Conservation (phyloP, 1,140 invertebrate genomes). For the Paralvinella palmiformis region DNA sequence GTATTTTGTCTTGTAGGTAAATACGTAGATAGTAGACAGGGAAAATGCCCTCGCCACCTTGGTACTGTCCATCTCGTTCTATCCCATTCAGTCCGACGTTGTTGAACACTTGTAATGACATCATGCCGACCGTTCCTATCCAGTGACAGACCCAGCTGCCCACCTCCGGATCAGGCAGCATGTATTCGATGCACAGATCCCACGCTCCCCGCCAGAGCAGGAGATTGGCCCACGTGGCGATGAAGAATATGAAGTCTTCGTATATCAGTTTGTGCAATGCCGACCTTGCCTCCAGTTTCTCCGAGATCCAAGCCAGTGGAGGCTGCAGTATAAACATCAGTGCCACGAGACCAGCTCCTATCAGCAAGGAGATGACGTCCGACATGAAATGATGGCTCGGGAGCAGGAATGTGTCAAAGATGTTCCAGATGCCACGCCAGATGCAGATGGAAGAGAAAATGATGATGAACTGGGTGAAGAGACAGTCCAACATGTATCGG, state of each 20-base stretch:
- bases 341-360: slow-evolving; percentile 2
- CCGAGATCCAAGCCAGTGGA: slow-evolving; percentile 12
- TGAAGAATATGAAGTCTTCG: slow-evolving; percentile 15
- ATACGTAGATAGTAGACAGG: slow-evolving; percentile 12
- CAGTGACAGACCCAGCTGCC: slow-evolving; percentile 15
- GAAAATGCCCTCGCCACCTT: slow-evolving; percentile 11
- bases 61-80: slow-evolving; percentile 16
- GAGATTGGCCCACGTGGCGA: slow-evolving; percentile 18
- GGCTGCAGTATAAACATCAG: slow-evolving; percentile 9
- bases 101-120: slow-evolving; percentile 16
- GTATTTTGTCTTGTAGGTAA: neutral
- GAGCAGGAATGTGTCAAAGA: slow-evolving; percentile 12
- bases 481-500: slow-evolving; percentile 11
- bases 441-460: slow-evolving; percentile 9
- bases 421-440: slow-evolving; percentile 19
- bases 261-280: slow-evolving; percentile 2
- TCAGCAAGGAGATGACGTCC: slow-evolving; percentile 10
- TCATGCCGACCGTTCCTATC: slow-evolving; percentile 14
- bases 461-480: slow-evolving; percentile 20
- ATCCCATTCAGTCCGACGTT: slow-evolving; percentile 20
- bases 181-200: slow-evolving; percentile 16
- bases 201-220: slow-evolving; percentile 18
- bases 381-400: neutral
- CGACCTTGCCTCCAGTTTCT: slow-evolving; percentile 1
- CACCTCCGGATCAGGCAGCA: slow-evolving; percentile 10